phyloP scores from a whole-genome alignment of 2,888 invertebrate genomes.

The Odontomyia ornata region DNA sequence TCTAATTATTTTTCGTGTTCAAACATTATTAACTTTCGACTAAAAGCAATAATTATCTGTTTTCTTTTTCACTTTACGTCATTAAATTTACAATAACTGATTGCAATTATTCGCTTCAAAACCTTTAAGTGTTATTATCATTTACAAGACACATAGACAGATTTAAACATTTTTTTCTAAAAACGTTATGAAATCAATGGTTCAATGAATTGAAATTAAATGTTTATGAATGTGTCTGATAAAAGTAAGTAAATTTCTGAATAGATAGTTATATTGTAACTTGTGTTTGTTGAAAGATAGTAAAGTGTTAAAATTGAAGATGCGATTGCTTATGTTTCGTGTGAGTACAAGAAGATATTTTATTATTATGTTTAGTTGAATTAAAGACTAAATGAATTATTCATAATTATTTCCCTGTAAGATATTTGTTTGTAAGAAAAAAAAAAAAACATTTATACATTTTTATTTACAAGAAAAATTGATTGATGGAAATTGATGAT shows the following conservation, averaged over 20 bases:
- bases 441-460: neutral
- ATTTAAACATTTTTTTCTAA: neutral
- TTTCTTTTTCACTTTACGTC: too few species aligned
- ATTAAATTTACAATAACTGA: too few species aligned
- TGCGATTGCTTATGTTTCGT: neutral
- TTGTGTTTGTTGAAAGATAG: neutral
- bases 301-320: neutral
- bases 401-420: constrained; percentile 12
- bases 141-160: neutral
- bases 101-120: too few species aligned
- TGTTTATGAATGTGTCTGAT: too few species aligned
- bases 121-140: neutral
- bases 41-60: too few species aligned
- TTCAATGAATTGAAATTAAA: neutral
- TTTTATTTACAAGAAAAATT: neutral
- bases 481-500: neutral
- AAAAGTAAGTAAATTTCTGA: too few species aligned
- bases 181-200: neutral
- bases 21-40: too few species aligned
- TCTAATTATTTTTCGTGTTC: too few species aligned
- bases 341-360: neutral
- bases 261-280: neutral
- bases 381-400: constrained; percentile 1
- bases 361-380: neutral
- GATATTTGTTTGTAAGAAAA: neutral